Conservation (phyloP, 2,888 invertebrate genomes). For the Formica aserva region DNA sequence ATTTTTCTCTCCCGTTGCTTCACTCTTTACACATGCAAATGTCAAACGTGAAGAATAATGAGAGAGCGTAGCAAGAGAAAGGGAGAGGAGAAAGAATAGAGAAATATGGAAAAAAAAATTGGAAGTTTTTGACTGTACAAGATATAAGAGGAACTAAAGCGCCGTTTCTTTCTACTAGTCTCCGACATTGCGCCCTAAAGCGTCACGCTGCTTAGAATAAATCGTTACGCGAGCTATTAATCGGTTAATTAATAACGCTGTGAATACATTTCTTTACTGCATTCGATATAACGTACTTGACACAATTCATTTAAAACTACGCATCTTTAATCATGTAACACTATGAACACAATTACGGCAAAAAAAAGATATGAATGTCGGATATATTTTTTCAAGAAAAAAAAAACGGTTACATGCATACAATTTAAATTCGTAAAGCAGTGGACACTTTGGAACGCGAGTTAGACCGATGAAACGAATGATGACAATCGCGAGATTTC, state of each 20-base stretch:
- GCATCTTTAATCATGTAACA: not conserved
- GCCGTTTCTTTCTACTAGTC: slow-evolving; percentile 7
- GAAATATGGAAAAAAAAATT: not conserved
- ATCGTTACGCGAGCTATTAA: not conserved
- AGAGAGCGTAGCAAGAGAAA: not conserved
- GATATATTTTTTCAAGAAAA: not conserved
- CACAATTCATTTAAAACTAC: slow-evolving; percentile 7
- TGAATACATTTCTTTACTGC: not conserved
- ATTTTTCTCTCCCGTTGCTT: not conserved
- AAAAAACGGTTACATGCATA: not conserved
- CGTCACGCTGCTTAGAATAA: slow-evolving; percentile 24
- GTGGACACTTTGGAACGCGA: slow-evolving; percentile 28
- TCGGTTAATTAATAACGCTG: not conserved
- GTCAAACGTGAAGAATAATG: not conserved
- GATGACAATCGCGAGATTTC: not conserved
- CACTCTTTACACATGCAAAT: not conserved
- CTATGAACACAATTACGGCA: slow-evolving; percentile 5
- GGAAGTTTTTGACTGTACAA: slow-evolving; percentile 49
- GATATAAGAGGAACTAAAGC: slow-evolving; percentile 77
- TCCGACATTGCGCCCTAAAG: slow-evolving; percentile 13
- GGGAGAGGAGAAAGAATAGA: not conserved
- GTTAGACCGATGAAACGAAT: slow-evolving; percentile 5
- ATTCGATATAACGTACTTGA: not conserved
- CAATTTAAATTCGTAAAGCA: slow-evolving; percentile 21
- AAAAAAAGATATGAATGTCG: not conserved